Evolutionary conservation across 2,888 invertebrate species (phyloP).

Genomic region (Toxonevra muliebris): DNA sequence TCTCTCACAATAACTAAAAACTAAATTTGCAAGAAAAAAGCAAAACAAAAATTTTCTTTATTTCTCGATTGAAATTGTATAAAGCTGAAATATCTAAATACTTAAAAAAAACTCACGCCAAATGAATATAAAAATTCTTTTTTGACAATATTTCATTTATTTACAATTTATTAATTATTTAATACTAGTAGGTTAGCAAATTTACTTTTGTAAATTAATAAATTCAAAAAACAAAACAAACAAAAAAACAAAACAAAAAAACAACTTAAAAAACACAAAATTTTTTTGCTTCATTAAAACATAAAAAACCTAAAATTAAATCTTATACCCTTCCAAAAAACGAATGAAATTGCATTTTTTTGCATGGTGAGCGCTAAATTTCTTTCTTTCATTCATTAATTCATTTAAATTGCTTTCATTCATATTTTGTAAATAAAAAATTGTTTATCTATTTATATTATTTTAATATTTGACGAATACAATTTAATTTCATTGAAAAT

Average conservation of each 20-base stretch:
- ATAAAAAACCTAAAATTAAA: neutral
- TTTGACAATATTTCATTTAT: constrained; percentile 14
- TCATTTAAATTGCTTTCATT: neutral
- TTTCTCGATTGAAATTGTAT: too few relatives aligned
- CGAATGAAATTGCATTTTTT: constrained; percentile 2
- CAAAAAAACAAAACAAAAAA: neutral
- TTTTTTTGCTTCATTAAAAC: neutral
- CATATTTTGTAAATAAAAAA: constrained; percentile 11
- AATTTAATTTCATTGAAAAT: too few relatives aligned
- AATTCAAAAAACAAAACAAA: neutral
- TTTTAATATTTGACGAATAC: too few relatives aligned
- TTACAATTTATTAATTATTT: constrained; percentile 12
- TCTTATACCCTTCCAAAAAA: neutral
- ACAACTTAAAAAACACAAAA: constrained; percentile 19
- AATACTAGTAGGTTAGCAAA: constrained; percentile 28
- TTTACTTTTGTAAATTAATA: constrained; percentile 6
- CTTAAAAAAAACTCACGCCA: constrained; percentile 18
- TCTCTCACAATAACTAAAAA: constrained; percentile 6
- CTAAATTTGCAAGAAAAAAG: constrained; percentile 14
- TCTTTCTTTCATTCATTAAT: neutral
- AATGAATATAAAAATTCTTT: neutral
- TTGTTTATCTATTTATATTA: too few relatives aligned
- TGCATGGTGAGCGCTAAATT: constrained; percentile 21
- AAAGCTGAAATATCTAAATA: constrained; percentile 28
- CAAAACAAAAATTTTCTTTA: neutral